Base-by-base conservation (phyloP, 2,888 invertebrate species). In the Microchrysa polita region DNA sequence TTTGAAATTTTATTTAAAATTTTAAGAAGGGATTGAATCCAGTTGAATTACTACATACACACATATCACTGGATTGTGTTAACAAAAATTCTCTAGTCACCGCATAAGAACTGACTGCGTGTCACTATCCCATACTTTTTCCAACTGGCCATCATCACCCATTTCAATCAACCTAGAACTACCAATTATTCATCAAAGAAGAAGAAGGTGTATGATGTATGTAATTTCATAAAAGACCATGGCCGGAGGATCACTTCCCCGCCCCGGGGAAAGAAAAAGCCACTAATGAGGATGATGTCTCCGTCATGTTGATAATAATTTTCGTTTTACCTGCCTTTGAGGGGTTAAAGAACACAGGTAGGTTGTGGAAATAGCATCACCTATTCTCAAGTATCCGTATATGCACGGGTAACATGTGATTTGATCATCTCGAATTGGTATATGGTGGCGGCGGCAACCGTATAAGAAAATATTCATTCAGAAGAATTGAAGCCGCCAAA, bases 231-330 rank as follows among this genome's bases (percentile, higher is more conserved):
- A 53, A 69, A 69, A 69, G 69, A 69, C 27, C 69, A 27, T 40
- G 22, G 27, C 40, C 57, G 57, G 57, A 69, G 69, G 69, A 57
- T 69, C 57, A 57, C 69, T 69, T 55, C 40, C 12, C 69, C 69
- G 69, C 65, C 65, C 65, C 22, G 20, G 48, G 44, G 14, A n/a
- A 44, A 22, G n/a, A 69, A 69, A 69, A 57, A 69, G 18, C 57
- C 34, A 40, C 69, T 69, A 69, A 69, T 69, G 69, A 69, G 69
- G 52, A 23, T 69, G 69, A 69, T 69, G 69, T 57, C 69, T 69
- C 69, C 69, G 69, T 55, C 69, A 55, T 55, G 57, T 57, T 55
- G 4, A 57, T 57, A 57, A 34, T 69, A 57, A 34, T 69, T 57
- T 55, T 69, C 57, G 69, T 55, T 23, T n/a, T 69, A 57, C 69